phyloP scores from a whole-genome alignment of 1,140 invertebrate species.

The Mycetomoellerius zeteki region DNA sequence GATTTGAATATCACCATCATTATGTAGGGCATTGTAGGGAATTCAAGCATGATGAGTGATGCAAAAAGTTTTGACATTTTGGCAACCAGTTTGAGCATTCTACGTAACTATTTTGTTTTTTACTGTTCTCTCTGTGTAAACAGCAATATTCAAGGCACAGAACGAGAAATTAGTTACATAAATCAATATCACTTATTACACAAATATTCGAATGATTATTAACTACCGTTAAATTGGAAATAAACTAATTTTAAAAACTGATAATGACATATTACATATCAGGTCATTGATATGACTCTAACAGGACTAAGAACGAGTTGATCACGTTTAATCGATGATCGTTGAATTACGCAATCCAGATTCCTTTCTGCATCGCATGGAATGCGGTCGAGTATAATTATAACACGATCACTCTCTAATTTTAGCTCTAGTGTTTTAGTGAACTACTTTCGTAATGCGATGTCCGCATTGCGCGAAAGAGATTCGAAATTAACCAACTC shows the following conservation, averaged over 20 bases:
- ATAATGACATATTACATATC: background rate
- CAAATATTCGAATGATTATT: background rate
- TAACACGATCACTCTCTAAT: background rate
- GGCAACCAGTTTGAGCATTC: no score
- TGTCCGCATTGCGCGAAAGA: background rate
- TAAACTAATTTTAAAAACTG: constrained; percentile 5
- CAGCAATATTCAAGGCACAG: background rate
- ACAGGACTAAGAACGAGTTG: background rate
- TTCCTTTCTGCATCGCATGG: background rate
- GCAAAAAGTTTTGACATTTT: no score
- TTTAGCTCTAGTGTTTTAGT: background rate
- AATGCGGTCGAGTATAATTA: constrained; percentile 7
- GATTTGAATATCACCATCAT: no score
- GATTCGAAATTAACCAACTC: background rate
- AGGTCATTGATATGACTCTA: background rate
- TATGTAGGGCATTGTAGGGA: no score
- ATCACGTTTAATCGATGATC: background rate
- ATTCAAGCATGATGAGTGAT: no score
- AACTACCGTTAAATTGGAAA: background rate
- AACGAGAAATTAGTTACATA: background rate
- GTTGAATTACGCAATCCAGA: background rate
- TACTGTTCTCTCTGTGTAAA: background rate
- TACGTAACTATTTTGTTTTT: no score
- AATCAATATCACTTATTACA: background rate
- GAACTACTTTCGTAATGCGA: background rate